These are phyloP conservation scores for Amphimallon solstitiale DNA, from an alignment of 2,888 invertebrate species.

Conservation along the genomic window DNA sequence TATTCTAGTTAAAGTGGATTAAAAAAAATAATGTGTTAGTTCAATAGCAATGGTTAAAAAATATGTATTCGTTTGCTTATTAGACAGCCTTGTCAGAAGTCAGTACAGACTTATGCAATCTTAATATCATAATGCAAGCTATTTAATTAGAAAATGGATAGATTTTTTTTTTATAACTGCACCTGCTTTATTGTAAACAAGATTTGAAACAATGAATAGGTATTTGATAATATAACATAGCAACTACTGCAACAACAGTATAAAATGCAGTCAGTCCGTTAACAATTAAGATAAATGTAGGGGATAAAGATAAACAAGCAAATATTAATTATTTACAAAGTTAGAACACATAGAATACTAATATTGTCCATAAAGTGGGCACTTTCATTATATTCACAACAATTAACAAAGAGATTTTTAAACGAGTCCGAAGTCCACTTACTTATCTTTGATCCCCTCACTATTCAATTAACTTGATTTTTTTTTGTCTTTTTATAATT, in stretches of 20 bases:
- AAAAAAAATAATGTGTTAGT: no score
- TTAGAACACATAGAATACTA: constrained; percentile 45
- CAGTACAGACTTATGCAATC: no score
- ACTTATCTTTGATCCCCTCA: constrained; percentile 43
- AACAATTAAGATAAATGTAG: constrained; percentile 35
- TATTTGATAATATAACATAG: constrained; percentile 6
- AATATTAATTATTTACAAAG: constrained; percentile 41
- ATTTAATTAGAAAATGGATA: no score
- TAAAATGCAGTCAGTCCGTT: constrained; percentile 45
- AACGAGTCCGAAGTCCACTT: constrained; percentile 42
- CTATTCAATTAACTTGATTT: constrained; percentile 18
- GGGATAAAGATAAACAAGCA: constrained; percentile 44
- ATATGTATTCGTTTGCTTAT: no score
- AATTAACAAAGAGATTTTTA: constrained; percentile 51
- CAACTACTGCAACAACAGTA: constrained; percentile 32
- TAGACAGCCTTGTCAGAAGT: no score
- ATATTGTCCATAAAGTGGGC: constrained; percentile 58
- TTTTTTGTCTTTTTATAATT: constrained; percentile 34
- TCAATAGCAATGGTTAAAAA: no score
- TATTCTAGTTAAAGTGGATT: no score
- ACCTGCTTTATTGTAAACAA: constrained; percentile 18
- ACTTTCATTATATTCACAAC: constrained; percentile 51
- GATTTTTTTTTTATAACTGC: no score
- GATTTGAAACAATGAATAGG: neutral
- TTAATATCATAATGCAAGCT: no score